These are phyloP conservation scores for Theretra japonica DNA, from an alignment of 2,888 invertebrate genomes.

Conservation along the genomic window DNA sequence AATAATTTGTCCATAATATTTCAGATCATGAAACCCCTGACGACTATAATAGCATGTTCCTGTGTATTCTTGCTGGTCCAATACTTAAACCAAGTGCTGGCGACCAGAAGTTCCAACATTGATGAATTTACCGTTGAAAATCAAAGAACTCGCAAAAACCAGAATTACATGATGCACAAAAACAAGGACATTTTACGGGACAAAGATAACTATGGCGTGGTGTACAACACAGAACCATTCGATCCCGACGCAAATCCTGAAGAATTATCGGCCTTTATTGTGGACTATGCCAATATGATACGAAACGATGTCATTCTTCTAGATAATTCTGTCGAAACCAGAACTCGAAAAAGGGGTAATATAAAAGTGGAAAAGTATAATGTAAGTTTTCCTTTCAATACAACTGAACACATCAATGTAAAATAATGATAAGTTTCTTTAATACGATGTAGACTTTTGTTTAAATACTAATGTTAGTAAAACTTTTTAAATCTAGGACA, in stretches of 20 bases:
- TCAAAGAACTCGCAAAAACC: conserved; percentile 63
- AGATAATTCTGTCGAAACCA: conserved; percentile 75
- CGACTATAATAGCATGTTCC: conserved; percentile 55
- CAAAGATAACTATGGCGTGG: conserved; percentile 52
- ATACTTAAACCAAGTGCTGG: conserved; percentile 56
- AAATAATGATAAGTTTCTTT: no score
- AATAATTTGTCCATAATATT: conserved; percentile 40
- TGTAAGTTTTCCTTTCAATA: conserved; percentile 50
- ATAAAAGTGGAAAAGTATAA: conserved; percentile 63
- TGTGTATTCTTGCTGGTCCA: conserved; percentile 60
- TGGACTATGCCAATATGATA: conserved; percentile 77
- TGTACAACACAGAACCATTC: conserved; percentile 53
- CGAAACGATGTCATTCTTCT: conserved; percentile 72
- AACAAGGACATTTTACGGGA: conserved; percentile 57
- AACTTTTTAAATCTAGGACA: no score
- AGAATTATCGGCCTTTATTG: conserved; percentile 67
- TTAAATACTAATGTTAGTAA: no score
- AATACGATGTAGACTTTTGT: no score
- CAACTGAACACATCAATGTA: not conserved
- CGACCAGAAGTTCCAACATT: conserved; percentile 56
- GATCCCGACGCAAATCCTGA: conserved; percentile 58
- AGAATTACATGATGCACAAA: conserved; percentile 65
- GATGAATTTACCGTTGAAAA: conserved; percentile 66
- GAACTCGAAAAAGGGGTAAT: conserved; percentile 73
- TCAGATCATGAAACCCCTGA: conserved; percentile 57